These are phyloP conservation scores for Corythoichthys haematopterus DNA, from an alignment of 2,113 vertebrate genomes.

Conservation along the genomic window DNA sequence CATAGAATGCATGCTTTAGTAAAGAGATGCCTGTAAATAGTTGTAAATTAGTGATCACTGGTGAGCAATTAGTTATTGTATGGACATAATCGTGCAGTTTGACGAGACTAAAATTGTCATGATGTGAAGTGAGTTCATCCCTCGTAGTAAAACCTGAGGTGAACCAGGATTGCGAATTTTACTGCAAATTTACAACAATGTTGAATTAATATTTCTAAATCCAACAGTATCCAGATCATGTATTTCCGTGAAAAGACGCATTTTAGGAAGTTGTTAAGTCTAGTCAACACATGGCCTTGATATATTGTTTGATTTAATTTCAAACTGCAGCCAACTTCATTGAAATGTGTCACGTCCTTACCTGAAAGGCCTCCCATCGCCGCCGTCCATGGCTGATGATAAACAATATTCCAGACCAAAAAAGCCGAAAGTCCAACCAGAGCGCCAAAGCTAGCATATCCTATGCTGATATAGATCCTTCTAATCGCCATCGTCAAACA, in stretches of 20 bases:
- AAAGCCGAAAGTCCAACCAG: conserved; percentile 81
- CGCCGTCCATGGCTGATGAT: conserved; percentile 82
- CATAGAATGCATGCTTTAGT: too few relatives aligned
- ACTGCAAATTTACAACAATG: too few relatives aligned
- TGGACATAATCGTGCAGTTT: too few relatives aligned
- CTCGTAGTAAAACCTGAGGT: too few relatives aligned
- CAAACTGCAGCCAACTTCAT: not conserved
- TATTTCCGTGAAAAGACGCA: not conserved
- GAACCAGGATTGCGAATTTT: too few relatives aligned
- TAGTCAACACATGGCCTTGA: not conserved
- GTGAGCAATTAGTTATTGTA: too few relatives aligned
- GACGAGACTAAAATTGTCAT: too few relatives aligned
- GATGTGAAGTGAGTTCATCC: too few relatives aligned
- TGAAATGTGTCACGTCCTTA: conserved; percentile 37
- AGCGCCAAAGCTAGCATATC: conserved; percentile 75
- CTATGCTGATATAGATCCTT: conserved; percentile 71
- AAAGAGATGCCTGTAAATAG: too few relatives aligned
- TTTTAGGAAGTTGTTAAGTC: not conserved
- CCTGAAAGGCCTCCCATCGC: conserved; percentile 89
- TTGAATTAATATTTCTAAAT: too few relatives aligned
- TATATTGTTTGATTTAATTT: not conserved
- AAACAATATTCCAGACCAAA: conserved; percentile 81
- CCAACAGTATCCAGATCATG: too few relatives aligned
- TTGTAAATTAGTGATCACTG: too few relatives aligned
- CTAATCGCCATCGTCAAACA: conserved; percentile 52